A percentile compares a stretch with the other conserved stretches of the same genome.
Conservation (phyloP, 2,797 vertebrate genomes). For the Cephalopachus bancanus region DNA sequence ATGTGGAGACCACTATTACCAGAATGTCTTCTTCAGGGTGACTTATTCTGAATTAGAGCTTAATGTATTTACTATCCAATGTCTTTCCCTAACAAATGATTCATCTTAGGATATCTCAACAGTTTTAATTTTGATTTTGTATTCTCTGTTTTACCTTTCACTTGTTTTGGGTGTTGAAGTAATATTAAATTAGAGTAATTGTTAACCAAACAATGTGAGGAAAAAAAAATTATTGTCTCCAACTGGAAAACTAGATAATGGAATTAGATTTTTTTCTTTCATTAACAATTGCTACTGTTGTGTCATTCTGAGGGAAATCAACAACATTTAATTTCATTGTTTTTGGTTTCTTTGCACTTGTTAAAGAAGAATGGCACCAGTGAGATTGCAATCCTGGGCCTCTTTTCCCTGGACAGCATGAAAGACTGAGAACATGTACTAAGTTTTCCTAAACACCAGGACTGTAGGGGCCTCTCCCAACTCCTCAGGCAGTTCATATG, state of each 20-base stretch:
- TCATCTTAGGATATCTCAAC: background rate
- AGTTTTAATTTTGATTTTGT: conserved; percentile 29
- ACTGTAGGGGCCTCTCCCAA: accelerated
- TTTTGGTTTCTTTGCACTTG: background rate
- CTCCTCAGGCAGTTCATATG: background rate
- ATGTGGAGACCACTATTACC: background rate
- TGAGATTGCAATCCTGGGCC: background rate
- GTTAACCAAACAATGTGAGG: conserved; percentile 35
- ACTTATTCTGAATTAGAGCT: background rate
- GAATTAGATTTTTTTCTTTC: conserved; percentile 59
- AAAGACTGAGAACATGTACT: background rate
- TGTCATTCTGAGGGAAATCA: conserved; percentile 55
- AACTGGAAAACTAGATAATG: conserved; percentile 69
- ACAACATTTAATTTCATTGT: conserved; percentile 47
- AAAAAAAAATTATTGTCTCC: conserved; percentile 49
- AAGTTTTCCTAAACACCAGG: background rate
- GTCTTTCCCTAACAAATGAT: background rate
- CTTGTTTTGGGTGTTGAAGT: conserved; percentile 40
- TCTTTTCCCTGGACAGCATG: background rate
- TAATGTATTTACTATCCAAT: background rate
- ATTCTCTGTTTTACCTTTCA: conserved; percentile 55
- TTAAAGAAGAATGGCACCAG: background rate
- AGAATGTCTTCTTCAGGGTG: background rate
- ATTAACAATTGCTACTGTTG: conserved; percentile 32
- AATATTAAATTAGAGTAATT: conserved; percentile 51